phyloP scores from a whole-genome alignment of 1,140 invertebrate genomes.

The Aplysia californica region DNA sequence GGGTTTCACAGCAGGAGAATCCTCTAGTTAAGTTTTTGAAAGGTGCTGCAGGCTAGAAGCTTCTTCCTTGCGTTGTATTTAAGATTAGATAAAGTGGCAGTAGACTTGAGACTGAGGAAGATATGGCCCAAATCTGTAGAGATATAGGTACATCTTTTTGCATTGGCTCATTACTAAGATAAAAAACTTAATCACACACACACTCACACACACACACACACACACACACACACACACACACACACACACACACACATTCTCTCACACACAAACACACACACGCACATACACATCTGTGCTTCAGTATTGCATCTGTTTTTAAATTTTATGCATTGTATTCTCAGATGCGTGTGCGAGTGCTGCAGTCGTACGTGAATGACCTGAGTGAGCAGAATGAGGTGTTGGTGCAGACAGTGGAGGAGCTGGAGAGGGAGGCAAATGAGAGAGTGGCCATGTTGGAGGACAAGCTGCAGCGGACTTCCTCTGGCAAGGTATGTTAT shows the following conservation, averaged over 20 bases:
- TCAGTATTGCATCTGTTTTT: background rate
- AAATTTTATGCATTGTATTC: background rate
- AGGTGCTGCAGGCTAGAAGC: too few relatives aligned
- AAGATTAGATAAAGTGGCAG: too few relatives aligned
- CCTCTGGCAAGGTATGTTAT: constrained; percentile 58
- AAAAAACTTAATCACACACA: background rate
- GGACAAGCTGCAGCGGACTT: constrained; percentile 56
- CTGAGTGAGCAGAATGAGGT: constrained; percentile 67
- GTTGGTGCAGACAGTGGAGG: constrained; percentile 64
- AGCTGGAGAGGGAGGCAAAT: constrained; percentile 66
- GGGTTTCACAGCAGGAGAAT: too few relatives aligned
- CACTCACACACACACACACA: constrained; percentile 15
- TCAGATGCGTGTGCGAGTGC: constrained; percentile 55
- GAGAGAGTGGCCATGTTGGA: constrained; percentile 60
- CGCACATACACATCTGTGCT: background rate
- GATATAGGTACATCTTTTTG: too few relatives aligned
- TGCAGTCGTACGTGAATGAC: constrained; percentile 66
- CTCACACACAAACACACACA: too few relatives aligned
- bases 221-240: constrained; percentile 21
- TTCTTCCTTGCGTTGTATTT: too few relatives aligned
- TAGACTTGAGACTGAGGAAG: too few relatives aligned
- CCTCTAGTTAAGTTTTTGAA: too few relatives aligned
- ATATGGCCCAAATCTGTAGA: too few relatives aligned
- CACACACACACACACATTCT: constrained; percentile 10
- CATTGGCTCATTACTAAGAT: too few relatives aligned